A percentile compares a stretch with the other conserved stretches of the same genome.
Conservation (phyloP, 2,797 vertebrate genomes). For the Sitta carolinensis region DNA sequence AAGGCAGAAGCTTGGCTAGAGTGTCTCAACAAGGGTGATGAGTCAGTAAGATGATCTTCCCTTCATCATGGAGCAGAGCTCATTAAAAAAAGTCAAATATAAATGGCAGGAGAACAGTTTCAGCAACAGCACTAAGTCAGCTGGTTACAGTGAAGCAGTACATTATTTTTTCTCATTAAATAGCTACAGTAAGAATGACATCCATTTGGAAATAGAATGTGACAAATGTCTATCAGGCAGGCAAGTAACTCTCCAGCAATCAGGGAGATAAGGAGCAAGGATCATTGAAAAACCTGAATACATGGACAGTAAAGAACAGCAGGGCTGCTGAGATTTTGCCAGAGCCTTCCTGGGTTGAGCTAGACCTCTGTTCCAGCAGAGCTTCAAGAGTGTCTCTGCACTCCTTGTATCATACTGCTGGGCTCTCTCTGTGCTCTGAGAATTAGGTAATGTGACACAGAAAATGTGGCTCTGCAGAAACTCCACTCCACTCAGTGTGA, state of each 20-base stretch:
- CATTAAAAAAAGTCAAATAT: background rate
- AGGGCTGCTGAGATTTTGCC: fast-evolving
- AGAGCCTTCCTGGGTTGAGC: background rate
- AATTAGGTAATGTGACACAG: background rate
- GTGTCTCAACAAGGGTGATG: background rate
- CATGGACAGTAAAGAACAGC: background rate
- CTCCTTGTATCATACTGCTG: background rate
- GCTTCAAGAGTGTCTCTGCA: background rate
- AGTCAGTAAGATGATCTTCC: background rate
- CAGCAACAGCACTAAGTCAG: background rate
- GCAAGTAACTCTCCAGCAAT: background rate
- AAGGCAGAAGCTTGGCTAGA: background rate
- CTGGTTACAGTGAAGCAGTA: background rate
- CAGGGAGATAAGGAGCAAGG: background rate
- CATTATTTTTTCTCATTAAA: background rate
- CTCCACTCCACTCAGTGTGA: background rate
- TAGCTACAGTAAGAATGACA: background rate
- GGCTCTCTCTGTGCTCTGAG: background rate
- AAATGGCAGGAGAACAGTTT: background rate
- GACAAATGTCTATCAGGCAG: background rate
- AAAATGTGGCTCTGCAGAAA: background rate
- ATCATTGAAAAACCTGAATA: background rate
- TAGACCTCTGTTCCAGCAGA: background rate
- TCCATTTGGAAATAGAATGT: background rate
- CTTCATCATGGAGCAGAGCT: background rate